A percentile compares a stretch with the other conserved stretches of the same genome.
These are phyloP conservation scores for Hydrozoanthus gracilis DNA, from an alignment of 92 coral and sea anemone genomes.

Conservation along the genomic window DNA sequence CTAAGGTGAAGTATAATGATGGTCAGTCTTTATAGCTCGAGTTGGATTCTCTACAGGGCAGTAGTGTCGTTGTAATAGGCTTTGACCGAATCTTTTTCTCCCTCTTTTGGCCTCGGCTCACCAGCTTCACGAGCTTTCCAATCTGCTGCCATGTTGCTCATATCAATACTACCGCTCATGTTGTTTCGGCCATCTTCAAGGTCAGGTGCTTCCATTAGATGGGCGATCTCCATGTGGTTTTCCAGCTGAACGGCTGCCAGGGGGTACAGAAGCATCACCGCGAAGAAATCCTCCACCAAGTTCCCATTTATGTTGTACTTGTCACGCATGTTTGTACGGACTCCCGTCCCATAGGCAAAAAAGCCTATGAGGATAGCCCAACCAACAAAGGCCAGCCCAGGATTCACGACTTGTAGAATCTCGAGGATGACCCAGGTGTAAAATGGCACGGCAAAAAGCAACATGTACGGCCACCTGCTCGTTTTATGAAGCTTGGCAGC, in stretches of 20 bases:
- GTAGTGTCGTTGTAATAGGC: neutral
- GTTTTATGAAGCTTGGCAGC: slow-evolving; percentile 53
- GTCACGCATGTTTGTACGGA: slow-evolving; percentile 75
- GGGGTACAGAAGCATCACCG: slow-evolving; percentile 74
- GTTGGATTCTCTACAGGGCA: neutral
- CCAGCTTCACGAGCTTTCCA: neutral
- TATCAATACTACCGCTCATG: slow-evolving; percentile 1
- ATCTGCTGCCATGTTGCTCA: neutral
- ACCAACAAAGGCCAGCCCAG: slow-evolving; percentile 68
- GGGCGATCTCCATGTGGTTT: slow-evolving; percentile 64
- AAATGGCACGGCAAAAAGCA: slow-evolving; percentile 64
- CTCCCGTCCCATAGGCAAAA: slow-evolving; percentile 72
- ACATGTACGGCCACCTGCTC: slow-evolving; percentile 54
- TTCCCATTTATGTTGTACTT: slow-evolving; percentile 79
- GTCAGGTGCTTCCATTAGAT: slow-evolving; percentile 7
- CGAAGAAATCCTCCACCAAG: slow-evolving; percentile 76
- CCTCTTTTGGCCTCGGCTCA: neutral
- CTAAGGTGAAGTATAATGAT: too few species aligned
- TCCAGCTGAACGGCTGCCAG: slow-evolving; percentile 89
- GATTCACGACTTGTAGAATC: slow-evolving; percentile 59
- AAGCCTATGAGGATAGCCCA: slow-evolving; percentile 71
- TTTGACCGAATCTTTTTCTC: neutral
- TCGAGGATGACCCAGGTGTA: slow-evolving; percentile 65
- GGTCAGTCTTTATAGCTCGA: too few species aligned
- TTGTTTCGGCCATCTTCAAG: slow-evolving; percentile 14